Conservation (phyloP, 2,797 vertebrate genomes). For the Spheniscus humboldti region DNA sequence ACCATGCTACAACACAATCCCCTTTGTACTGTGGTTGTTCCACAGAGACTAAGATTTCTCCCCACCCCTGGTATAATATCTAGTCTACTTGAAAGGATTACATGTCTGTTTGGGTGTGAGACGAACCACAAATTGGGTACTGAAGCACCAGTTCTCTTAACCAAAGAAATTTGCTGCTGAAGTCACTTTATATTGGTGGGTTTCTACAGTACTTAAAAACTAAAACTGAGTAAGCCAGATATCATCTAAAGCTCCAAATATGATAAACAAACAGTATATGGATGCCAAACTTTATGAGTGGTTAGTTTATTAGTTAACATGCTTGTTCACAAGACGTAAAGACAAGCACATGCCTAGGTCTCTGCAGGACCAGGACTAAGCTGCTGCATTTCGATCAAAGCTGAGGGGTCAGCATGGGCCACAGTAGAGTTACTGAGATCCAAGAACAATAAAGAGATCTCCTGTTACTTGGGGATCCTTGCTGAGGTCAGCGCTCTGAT, state of each 20-base stretch:
- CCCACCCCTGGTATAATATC: not conserved
- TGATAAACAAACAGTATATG: not conserved
- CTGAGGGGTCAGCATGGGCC: not conserved
- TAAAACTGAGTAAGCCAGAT: not conserved
- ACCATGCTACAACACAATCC: not conserved
- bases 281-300: not conserved
- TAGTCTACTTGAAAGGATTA: not conserved
- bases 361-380: not conserved
- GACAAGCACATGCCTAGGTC: not conserved
- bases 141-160: not conserved
- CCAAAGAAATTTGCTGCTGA: not conserved
- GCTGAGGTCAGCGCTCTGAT: not conserved
- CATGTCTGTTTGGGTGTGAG: not conserved
- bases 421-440: not conserved
- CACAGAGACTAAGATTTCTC: not conserved
- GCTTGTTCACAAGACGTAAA: not conserved
- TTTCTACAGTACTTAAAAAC: not conserved
- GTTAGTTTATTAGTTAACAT: not conserved
- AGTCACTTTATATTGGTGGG: not conserved
- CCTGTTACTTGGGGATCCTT: not conserved
- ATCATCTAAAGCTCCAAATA: not conserved
- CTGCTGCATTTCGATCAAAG: not conserved
- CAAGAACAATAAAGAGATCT: not conserved
- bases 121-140: not conserved
- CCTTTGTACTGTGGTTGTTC: not conserved